Evolutionary conservation across 2,888 invertebrate species (phyloP).

Genomic region (Leucophora obtusa): DNA sequence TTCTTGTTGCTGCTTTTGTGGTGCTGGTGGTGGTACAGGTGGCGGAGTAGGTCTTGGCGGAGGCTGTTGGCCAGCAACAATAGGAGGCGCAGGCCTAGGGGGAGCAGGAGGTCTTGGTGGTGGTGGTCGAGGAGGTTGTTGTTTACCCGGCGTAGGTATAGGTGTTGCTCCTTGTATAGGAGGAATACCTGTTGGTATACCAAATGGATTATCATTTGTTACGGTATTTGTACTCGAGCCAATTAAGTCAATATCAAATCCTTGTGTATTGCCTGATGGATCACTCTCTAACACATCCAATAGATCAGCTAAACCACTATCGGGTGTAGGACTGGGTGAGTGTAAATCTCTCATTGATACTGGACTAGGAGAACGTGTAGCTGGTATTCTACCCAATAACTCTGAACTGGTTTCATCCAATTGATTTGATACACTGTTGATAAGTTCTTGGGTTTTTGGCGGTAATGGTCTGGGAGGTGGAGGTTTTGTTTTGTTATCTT

Average conservation of each 20-base stretch:
- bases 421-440: slow-evolving; percentile 91
- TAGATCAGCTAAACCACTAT: slow-evolving; percentile 82
- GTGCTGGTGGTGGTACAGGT: slow-evolving; percentile 76
- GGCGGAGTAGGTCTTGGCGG: slow-evolving; percentile 79
- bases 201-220: slow-evolving; percentile 77
- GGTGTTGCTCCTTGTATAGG: slow-evolving; percentile 78
- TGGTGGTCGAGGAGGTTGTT: slow-evolving; percentile 79
- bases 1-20: slow-evolving; percentile 57
- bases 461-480: slow-evolving; percentile 81
- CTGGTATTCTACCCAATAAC: slow-evolving; percentile 89
- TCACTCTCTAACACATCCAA: slow-evolving; percentile 82
- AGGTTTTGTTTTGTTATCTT: slow-evolving; percentile 69
- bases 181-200: slow-evolving; percentile 78
- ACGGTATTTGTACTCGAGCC: slow-evolving; percentile 59
- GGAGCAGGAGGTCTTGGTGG: slow-evolving; percentile 77
- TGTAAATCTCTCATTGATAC: slow-evolving; percentile 89
- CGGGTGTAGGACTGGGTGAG: slow-evolving; percentile 91
- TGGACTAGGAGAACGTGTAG: slow-evolving; percentile 92
- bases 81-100: slow-evolving; percentile 74
- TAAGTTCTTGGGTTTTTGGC: slow-evolving; percentile 90
- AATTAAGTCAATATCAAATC: slow-evolving; percentile 72
- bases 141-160: slow-evolving; percentile 79
- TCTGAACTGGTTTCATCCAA: slow-evolving; percentile 93
- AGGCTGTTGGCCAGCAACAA: slow-evolving; percentile 70
- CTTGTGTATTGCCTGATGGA: slow-evolving; percentile 72